Percentiles rank a stretch among this genome's conserved stretches.
phyloP scores from a whole-genome alignment of 23 tunicate genomes.

The Ciona savignyi region DNA sequence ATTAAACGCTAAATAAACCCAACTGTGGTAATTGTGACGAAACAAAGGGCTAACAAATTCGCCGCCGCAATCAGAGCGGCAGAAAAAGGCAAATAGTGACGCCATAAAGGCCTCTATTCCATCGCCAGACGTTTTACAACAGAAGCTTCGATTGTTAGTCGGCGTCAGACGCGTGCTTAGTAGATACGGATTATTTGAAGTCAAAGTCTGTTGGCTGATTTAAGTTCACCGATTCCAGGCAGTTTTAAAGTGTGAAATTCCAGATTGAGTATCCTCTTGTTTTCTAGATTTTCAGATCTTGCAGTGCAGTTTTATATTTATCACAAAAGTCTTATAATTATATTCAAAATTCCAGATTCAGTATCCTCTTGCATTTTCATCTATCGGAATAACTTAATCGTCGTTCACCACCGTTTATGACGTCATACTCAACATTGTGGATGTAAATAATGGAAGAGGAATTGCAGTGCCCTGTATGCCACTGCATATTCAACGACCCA shows the following conservation, averaged over 20 bases:
- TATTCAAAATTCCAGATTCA: too few relatives aligned
- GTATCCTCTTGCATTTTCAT: too few relatives aligned
- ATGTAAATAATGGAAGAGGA: slow-evolving; percentile 72
- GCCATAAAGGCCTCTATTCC: slow-evolving; percentile 1
- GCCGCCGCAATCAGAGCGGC: slow-evolving; percentile 10
- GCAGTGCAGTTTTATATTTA: too few relatives aligned
- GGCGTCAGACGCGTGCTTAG: slow-evolving; percentile 1
- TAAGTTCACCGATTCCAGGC: too few relatives aligned
- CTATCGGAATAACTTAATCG: too few relatives aligned
- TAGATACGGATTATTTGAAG: too few relatives aligned
- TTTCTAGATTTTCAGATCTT: too few relatives aligned
- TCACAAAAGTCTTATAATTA: too few relatives aligned
- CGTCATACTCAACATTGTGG: neutral
- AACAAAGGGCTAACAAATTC: slow-evolving; percentile 1
- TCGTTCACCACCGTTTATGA: neutral
- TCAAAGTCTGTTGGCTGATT: too few relatives aligned
- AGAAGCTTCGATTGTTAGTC: neutral
- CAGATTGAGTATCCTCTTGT: too few relatives aligned
- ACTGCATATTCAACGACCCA: slow-evolving; percentile 48
- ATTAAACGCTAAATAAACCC: neutral
- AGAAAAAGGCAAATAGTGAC: slow-evolving; percentile 14
- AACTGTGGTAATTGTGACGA: slow-evolving; percentile 13
- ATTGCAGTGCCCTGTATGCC: slow-evolving; percentile 85
- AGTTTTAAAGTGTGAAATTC: too few relatives aligned
- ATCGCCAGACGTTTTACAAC: neutral